Evolutionary conservation across 2,797 vertebrate genomes (phyloP).

Genomic region (Psittacula derbiana): DNA sequence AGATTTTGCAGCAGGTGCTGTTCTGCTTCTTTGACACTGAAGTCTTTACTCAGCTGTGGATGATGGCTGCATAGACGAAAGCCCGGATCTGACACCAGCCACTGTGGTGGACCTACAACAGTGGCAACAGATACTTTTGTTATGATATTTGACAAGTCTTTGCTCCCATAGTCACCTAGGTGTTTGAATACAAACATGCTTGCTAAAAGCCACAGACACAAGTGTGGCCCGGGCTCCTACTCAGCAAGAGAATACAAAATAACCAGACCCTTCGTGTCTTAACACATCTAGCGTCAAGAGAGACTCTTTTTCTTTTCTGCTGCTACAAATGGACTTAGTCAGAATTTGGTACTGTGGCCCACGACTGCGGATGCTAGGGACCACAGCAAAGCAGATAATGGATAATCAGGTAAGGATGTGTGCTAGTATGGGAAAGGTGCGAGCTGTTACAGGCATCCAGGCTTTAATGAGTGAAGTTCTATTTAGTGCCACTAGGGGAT

Average conservation of each 20-base stretch:
- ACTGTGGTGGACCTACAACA: neutral
- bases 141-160: neutral
- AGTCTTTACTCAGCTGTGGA: neutral
- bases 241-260: neutral
- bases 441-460: neutral
- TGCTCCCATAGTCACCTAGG: neutral
- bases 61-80: neutral
- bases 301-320: neutral
- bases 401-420: neutral
- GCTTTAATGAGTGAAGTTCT: neutral
- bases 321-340: neutral
- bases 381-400: neutral
- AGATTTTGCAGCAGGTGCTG: neutral
- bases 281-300: neutral
- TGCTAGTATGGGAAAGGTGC: neutral
- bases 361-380: neutral
- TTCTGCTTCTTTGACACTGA: neutral
- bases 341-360: neutral
- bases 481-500: neutral
- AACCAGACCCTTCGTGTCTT: neutral
- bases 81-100: neutral
- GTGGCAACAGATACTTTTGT: neutral
- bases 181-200: neutral
- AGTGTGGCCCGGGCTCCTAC: neutral
- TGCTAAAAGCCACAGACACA: neutral